A percentile compares a stretch with the other conserved stretches of the same genome.
phyloP scores from a whole-genome alignment of 2,113 vertebrate species.

The Craseonycteris thonglongyai region DNA sequence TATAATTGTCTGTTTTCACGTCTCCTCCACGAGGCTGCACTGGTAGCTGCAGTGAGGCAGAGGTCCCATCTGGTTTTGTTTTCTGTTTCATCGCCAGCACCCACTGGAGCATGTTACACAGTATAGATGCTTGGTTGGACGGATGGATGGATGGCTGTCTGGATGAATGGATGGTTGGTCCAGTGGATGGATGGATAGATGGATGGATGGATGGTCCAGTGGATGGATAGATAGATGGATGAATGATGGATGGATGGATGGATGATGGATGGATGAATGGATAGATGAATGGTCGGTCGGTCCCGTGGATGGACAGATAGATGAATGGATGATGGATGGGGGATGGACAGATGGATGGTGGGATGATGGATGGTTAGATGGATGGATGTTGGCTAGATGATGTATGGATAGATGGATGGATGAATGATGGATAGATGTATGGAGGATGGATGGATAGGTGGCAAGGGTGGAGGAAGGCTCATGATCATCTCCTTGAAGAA shows the following conservation, averaged over 20 bases:
- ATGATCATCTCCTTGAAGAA: background rate
- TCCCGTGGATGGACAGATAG: background rate
- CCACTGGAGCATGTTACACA: background rate
- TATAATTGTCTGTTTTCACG: background rate
- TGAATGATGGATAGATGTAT: background rate
- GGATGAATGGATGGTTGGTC: background rate
- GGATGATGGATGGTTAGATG: background rate
- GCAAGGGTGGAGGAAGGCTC: background rate
- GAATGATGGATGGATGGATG: background rate
- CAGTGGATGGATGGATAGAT: background rate
- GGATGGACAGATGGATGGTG: background rate
- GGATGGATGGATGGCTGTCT: background rate
- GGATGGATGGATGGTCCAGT: background rate
- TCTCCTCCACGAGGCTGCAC: background rate
- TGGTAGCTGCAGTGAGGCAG: background rate
- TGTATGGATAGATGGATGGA: background rate
- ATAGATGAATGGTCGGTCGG: too few species aligned
- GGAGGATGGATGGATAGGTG: background rate
- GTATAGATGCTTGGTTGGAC: background rate
- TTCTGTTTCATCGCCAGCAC: background rate
- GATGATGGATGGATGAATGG: background rate
- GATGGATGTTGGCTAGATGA: too few species aligned
- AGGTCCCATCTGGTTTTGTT: background rate
- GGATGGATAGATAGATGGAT: too few species aligned
- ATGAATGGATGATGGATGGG: too few species aligned